Percentiles rank a stretch among this genome's conserved stretches.
These are phyloP conservation scores for Schizaphis graminum DNA, from an alignment of 2,888 invertebrate species.

Conservation along the genomic window DNA sequence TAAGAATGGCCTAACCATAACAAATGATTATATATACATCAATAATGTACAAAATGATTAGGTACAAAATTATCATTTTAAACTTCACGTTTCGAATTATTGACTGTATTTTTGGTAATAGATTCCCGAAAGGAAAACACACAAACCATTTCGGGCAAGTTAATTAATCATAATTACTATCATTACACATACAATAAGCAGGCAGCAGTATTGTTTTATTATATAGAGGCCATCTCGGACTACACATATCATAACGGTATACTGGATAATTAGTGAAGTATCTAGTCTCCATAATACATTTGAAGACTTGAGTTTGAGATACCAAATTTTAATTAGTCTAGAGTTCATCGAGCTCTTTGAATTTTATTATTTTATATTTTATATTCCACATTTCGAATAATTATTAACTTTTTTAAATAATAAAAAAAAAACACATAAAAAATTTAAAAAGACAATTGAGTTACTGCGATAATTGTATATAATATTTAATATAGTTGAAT, in stretches of 20 bases:
- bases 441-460: neutral
- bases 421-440: neutral
- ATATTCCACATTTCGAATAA: neutral
- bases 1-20: neutral
- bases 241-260: slow-evolving; percentile 58
- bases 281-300: neutral
- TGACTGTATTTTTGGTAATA: slow-evolving; percentile 47
- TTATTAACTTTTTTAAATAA: neutral
- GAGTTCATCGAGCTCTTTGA: slow-evolving; percentile 62
- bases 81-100: slow-evolving; percentile 25
- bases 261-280: slow-evolving; percentile 56
- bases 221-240: slow-evolving; percentile 39
- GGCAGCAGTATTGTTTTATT: slow-evolving; percentile 50
- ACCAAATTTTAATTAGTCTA: slow-evolving; percentile 63
- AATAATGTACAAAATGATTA: neutral
- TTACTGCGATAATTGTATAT: neutral
- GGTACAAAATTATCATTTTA: slow-evolving; percentile 27
- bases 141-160: slow-evolving; percentile 44
- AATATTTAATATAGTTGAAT: neutral
- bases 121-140: slow-evolving; percentile 50
- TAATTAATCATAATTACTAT: slow-evolving; percentile 63
- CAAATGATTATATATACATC: neutral
- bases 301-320: slow-evolving; percentile 12
- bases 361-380: slow-evolving; percentile 29
- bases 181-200: slow-evolving; percentile 24